Conservation (phyloP, 2,113 vertebrate species). For the Setophaga petechia region DNA sequence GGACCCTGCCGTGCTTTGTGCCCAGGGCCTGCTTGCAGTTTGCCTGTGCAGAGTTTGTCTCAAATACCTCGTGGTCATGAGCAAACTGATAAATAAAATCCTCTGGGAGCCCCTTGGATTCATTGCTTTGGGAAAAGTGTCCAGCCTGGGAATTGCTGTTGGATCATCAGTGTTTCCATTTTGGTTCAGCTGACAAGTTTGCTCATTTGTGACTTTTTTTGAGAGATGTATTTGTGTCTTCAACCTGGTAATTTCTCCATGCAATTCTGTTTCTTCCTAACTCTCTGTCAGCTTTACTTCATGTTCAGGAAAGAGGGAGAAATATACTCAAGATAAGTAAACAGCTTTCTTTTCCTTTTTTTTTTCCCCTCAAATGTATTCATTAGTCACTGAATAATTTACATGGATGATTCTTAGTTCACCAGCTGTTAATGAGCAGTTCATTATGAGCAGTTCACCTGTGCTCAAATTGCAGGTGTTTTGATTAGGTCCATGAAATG, state of each 20-base stretch:
- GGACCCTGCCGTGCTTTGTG: too few relatives aligned
- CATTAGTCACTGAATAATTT: conserved; percentile 20
- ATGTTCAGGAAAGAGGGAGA: rapidly evolving
- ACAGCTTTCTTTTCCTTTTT: neutral
- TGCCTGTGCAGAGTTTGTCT: too few relatives aligned
- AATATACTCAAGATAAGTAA: neutral
- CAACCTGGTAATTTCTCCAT: neutral
- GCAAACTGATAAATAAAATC: neutral
- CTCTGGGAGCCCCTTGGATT: neutral
- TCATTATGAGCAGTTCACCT: neutral
- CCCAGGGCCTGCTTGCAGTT: too few relatives aligned
- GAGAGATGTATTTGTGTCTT: neutral
- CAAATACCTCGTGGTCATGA: too few relatives aligned
- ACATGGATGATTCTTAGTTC: neutral
- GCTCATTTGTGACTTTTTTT: neutral
- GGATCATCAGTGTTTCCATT: neutral
- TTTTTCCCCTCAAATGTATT: neutral
- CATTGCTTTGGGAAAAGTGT: neutral
- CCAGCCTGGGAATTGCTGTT: neutral
- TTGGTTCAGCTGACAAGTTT: neutral
- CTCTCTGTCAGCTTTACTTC: neutral
- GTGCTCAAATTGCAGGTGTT: neutral
- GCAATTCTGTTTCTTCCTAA: neutral
- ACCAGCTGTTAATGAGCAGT: neutral
- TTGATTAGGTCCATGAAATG: neutral